Percentiles rank a stretch among this genome's conserved stretches.
Evolutionary conservation across 2,113 vertebrate species (phyloP).

Genomic region (Callionymus lyra): DNA sequence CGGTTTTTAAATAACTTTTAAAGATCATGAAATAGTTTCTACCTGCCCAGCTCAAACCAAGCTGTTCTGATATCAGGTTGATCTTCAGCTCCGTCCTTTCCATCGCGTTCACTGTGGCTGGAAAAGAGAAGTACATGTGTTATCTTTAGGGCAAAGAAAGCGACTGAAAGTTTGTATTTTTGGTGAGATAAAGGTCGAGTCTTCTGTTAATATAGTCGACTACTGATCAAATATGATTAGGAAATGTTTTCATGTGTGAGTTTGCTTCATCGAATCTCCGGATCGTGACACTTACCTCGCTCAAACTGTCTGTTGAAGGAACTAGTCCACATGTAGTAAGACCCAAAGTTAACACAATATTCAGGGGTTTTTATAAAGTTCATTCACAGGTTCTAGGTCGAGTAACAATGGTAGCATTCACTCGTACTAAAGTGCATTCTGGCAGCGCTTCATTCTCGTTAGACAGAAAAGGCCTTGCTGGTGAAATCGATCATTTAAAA

Average conservation of each 20-base stretch:
- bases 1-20: background rate
- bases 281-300: conserved; percentile 45
- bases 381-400: conserved; percentile 43
- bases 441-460: conserved; percentile 44
- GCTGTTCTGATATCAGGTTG: conserved; percentile 83
- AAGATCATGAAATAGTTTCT: background rate
- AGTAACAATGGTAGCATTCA: conserved; percentile 45
- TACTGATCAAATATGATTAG: no score
- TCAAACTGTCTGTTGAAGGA: conserved; percentile 41
- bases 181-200: no score
- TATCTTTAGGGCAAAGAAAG: conserved; percentile 7
- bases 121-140: conserved; percentile 13
- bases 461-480: conserved; percentile 60
- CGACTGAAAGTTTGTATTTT: background rate
- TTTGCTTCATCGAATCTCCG: conserved; percentile 4
- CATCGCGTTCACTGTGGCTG: conserved; percentile 77
- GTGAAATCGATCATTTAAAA: conserved; percentile 11
- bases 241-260: no score
- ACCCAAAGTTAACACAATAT: conserved; percentile 26
- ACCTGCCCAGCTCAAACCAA: conserved; percentile 97
- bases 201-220: no score
- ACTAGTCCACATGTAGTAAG: conserved; percentile 20
- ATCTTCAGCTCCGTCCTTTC: conserved; percentile 86
- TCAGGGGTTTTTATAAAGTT: conserved; percentile 25
- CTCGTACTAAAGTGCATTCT: conserved; percentile 44